Evolutionary conservation across 2,113 vertebrate species (phyloP), one percentile per base, ranked within the genome.

Genomic region (Hucho hucho): DNA sequence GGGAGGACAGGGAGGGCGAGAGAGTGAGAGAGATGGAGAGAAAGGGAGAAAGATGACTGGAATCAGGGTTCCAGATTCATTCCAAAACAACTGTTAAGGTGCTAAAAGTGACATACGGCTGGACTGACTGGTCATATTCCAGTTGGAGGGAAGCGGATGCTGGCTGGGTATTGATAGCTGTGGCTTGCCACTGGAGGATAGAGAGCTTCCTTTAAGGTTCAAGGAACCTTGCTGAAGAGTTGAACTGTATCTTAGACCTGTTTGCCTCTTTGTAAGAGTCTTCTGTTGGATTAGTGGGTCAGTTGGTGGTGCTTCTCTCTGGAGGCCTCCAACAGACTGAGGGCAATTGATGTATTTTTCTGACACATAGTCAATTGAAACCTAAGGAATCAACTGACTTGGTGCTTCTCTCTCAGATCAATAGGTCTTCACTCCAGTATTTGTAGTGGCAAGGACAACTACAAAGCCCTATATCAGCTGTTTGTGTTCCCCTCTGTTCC

Each of bases 221-320:
- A 26, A 84, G 80, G 37, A 12, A 43, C 9, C 37, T 43, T 43
- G 37, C 37, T 43, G 37, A 43, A 11, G 37, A 43, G 37, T 77
- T 89, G 78, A 83, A 87, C 20, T 16, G 56, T 43, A 43, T 84
- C 46, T 70, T 80, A 74, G 80, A 84, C 79, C 83, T 77, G 83
- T 85, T 82, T 87, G 81, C 69, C 74, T 87, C 78, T 70, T 70
- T 86, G 84, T 82, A 86, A 89, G 70, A 73, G 66, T 53, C 74
- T 84, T 87, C 85, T 87, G 88, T 86, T 80, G 80, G 83, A 86
- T 88, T 85, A 88, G 83, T 82, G 79, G 77, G 74, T 81, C 70
- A 79, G 86, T 91, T 87, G 82, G 85, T 89, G 81, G 43, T 13
- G 73, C 81, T 87, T 87, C 77, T 77, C 86, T 81, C 84, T 84